phyloP scores from a whole-genome alignment of 2,797 vertebrate species.

The Gallinago nigripennis region DNA sequence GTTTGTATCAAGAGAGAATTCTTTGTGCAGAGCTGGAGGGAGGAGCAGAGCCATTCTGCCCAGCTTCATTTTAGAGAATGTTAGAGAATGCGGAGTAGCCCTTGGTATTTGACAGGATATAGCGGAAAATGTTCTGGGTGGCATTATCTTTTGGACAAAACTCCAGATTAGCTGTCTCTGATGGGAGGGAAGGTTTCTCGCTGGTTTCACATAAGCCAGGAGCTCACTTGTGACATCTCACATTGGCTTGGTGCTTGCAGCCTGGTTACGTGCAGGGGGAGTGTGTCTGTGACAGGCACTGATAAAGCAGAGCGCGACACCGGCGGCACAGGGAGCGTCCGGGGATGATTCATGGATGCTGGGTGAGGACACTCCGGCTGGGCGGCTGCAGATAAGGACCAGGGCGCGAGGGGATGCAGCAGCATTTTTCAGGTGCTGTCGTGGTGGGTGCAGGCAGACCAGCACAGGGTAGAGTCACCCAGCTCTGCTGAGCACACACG shows the following conservation, averaged over 20 bases:
- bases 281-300: background rate
- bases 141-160: background rate
- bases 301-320: background rate
- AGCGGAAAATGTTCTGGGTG: background rate
- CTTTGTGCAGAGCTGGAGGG: background rate
- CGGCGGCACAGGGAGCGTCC: background rate
- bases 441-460: accelerated
- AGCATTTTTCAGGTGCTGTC: background rate
- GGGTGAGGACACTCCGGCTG: background rate
- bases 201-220: background rate
- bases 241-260: background rate
- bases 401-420: accelerated
- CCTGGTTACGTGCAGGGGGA: background rate
- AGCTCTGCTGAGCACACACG: too few relatives aligned
- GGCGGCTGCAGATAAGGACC: background rate
- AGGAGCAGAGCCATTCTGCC: background rate
- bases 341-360: background rate
- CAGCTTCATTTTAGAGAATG: background rate
- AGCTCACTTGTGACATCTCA: background rate
- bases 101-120: background rate
- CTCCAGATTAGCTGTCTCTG: background rate
- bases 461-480: too few relatives aligned
- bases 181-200: background rate
- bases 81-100: background rate
- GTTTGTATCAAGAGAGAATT: background rate